A percentile compares a stretch with the other conserved stretches of the same genome.
Conservation (phyloP, 2,797 vertebrate species). For the Notamacropus eugenii region DNA sequence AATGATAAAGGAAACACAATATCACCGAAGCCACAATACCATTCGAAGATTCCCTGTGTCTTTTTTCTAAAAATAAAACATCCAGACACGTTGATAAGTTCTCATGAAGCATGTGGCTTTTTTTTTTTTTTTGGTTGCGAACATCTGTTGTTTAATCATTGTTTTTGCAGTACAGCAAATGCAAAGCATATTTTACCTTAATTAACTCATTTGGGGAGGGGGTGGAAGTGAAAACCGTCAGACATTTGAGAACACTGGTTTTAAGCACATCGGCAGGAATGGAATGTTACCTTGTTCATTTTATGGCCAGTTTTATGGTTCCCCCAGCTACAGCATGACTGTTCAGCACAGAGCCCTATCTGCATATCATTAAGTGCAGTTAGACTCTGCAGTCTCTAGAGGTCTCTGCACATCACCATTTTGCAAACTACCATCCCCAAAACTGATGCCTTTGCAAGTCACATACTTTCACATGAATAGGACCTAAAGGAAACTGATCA, state of each 20-base stretch:
- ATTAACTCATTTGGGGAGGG: conserved; percentile 46
- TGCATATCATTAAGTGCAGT: conserved; percentile 74
- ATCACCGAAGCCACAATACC: not conserved
- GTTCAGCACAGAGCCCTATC: not conserved
- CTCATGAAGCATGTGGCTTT: not conserved
- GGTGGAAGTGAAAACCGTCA: conserved; percentile 40
- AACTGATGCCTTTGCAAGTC: not conserved
- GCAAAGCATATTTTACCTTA: conserved; percentile 67
- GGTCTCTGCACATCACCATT: conserved; percentile 85
- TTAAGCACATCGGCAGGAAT: conserved; percentile 49
- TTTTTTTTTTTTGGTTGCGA: conserved; percentile 47
- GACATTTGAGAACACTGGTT: conserved; percentile 59
- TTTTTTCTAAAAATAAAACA: conserved; percentile 53
- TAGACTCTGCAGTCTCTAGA: conserved; percentile 82
- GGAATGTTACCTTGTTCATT: conserved; percentile 67
- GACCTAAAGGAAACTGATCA: not conserved
- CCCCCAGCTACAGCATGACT: not conserved
- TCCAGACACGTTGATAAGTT: conserved; percentile 47
- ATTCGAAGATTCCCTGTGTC: conserved; percentile 53
- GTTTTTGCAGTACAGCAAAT: conserved; percentile 67
- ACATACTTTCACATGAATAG: not conserved
- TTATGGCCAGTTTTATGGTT: conserved; percentile 55
- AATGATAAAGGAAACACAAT: conserved; percentile 7
- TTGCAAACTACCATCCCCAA: conserved; percentile 19
- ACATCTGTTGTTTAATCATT: conserved; percentile 65